These are phyloP conservation scores for Glossophaga mutica DNA, from an alignment of 2,797 vertebrate genomes.

Conservation along the genomic window DNA sequence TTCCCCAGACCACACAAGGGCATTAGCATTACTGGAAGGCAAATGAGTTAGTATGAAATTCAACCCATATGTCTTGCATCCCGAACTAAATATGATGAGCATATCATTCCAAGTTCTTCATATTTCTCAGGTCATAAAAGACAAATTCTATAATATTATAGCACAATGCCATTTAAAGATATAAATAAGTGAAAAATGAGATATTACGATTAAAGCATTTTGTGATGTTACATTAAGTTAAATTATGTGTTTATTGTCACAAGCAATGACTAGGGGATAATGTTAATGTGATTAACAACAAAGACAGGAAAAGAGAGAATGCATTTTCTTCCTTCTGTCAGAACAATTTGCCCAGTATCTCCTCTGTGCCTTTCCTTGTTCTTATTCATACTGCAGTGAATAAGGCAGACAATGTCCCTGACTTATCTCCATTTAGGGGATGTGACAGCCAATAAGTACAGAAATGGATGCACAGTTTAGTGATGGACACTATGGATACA, in stretches of 20 bases:
- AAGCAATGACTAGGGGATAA: background rate
- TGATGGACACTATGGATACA: background rate
- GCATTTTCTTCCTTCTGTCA: background rate
- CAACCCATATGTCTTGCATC: background rate
- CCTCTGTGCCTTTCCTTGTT: background rate
- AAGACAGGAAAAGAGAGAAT: background rate
- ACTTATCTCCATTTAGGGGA: background rate
- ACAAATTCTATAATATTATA: background rate
- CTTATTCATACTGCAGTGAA: background rate
- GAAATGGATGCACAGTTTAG: background rate
- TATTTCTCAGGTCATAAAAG: background rate
- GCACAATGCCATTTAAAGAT: background rate
- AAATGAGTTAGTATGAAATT: slow-evolving; percentile 1
- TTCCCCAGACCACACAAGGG: background rate
- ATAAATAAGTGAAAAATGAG: background rate
- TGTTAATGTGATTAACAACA: background rate
- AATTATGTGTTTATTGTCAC: background rate
- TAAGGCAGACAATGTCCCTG: background rate
- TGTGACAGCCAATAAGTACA: background rate
- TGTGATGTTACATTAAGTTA: background rate
- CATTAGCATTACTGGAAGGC: background rate
- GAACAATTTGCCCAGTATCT: background rate
- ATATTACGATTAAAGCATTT: background rate
- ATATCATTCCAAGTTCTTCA: background rate
- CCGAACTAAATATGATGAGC: background rate